These are phyloP conservation scores for Amorpha juglandis DNA, from an alignment of 2,888 invertebrate genomes.

Conservation along the genomic window DNA sequence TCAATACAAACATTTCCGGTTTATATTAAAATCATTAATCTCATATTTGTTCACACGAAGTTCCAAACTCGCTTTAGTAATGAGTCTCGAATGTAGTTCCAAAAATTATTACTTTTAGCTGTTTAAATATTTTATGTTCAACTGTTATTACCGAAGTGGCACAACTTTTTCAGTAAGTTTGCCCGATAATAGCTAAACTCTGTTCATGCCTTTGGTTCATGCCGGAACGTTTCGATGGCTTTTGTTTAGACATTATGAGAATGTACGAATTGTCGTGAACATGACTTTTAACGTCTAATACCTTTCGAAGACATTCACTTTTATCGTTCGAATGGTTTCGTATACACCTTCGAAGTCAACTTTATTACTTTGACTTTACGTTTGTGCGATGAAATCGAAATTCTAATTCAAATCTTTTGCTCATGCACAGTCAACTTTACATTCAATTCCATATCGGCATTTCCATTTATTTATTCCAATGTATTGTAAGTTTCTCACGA, in stretches of 20 bases:
- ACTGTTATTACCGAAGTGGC: conserved; percentile 38
- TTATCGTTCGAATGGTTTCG: conserved; percentile 58
- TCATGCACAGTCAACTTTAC: background rate
- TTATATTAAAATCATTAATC: background rate
- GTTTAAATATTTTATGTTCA: conserved; percentile 34
- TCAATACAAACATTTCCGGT: background rate
- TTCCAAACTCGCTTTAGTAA: conserved; percentile 2
- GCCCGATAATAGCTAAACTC: conserved; percentile 56
- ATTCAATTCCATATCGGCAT: conserved; percentile 16
- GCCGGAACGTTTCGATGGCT: conserved; percentile 58
- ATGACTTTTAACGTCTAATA: conserved; percentile 58
- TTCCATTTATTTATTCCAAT: conserved; percentile 26
- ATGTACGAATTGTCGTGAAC: conserved; percentile 66
- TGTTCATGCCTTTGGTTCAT: conserved; percentile 58
- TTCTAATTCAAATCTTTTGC: conserved; percentile 6
- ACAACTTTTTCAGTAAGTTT: conserved; percentile 67
- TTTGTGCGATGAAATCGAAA: conserved; percentile 6
- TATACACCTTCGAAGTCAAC: conserved; percentile 39
- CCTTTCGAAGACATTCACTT: conserved; percentile 49
- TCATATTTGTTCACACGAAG: background rate
- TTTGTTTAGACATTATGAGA: conserved; percentile 73
- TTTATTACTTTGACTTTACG: conserved; percentile 39
- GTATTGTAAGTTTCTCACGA: conserved; percentile 35
- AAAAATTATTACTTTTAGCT: conserved; percentile 22
- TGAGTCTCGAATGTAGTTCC: conserved; percentile 14